Evolutionary conservation across 1,140 invertebrate species (phyloP).

Genomic region (Heterodera carotae): DNA sequence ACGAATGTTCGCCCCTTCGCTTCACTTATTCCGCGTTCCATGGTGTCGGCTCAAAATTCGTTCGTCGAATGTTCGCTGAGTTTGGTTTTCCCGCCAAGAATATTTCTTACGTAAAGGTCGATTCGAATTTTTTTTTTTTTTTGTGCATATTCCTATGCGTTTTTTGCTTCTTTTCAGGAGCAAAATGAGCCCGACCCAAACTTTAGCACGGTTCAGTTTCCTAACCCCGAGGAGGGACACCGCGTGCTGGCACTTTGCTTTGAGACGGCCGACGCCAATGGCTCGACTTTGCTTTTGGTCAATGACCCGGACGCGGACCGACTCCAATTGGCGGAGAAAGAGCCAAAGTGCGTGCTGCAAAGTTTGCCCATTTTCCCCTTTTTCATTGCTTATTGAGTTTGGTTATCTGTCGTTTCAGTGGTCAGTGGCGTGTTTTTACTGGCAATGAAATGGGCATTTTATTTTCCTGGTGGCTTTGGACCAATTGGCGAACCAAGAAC

Average conservation of each 20-base stretch:
- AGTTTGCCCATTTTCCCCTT: conserved; percentile 21
- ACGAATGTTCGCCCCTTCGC: conserved; percentile 71
- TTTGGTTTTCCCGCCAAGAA: conserved; percentile 73
- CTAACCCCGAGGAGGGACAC: conserved; percentile 95
- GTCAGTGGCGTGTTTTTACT: conserved; percentile 85
- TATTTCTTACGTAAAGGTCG: conserved; percentile 77
- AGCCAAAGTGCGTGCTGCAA: conserved; percentile 45
- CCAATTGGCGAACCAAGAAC: conserved; percentile 68
- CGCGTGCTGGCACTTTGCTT: conserved; percentile 84
- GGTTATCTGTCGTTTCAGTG: conserved; percentile 67
- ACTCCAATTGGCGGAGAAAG: conserved; percentile 82
- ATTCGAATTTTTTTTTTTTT: too few species aligned
- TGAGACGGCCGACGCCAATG: conserved; percentile 76
- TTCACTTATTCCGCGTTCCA: conserved; percentile 96
- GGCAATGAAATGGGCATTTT: conserved; percentile 94
- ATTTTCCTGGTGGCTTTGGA: conserved; percentile 89
- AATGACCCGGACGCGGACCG: conserved; percentile 99
- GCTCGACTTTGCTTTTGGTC: conserved; percentile 80
- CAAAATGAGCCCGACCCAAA: conserved; percentile 83
- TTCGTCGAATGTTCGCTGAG: conserved; percentile 76
- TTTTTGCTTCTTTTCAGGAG: conserved; percentile 48
- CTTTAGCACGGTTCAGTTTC: conserved; percentile 93
- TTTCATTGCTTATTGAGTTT: neutral
- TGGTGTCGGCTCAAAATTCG: conserved; percentile 85
- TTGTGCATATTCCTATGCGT: neutral